Evolutionary conservation across 1,140 invertebrate species (phyloP).

Genomic region (Scaptomyza graminum): DNA sequence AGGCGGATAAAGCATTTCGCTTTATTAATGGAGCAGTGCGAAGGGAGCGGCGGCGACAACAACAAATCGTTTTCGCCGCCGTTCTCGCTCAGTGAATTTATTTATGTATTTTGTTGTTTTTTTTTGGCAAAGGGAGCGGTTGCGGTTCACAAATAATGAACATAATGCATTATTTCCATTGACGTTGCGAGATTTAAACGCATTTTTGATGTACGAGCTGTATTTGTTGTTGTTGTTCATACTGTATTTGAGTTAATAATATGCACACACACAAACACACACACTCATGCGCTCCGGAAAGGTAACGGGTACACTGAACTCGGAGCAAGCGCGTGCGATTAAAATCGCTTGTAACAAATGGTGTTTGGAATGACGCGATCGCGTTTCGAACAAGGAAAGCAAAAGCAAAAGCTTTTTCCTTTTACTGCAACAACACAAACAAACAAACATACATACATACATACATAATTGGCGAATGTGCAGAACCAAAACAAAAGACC

Average conservation of each 20-base stretch:
- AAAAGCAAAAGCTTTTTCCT: slow-evolving; percentile 49
- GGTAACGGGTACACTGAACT: slow-evolving; percentile 80
- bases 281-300: slow-evolving; percentile 30
- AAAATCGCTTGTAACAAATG: slow-evolving; percentile 43
- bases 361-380: slow-evolving; percentile 41
- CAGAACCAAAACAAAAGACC: slow-evolving; percentile 72
- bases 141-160: slow-evolving; percentile 29
- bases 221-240: slow-evolving; percentile 46
- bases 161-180: slow-evolving; percentile 74
- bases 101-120: slow-evolving; percentile 16
- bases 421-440: slow-evolving; percentile 11
- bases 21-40: slow-evolving; percentile 70
- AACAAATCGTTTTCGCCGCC: slow-evolving; percentile 66
- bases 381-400: slow-evolving; percentile 34
- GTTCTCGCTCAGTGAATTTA: slow-evolving; percentile 15
- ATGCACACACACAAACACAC: slow-evolving; percentile 2
- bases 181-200: slow-evolving; percentile 74
- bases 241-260: slow-evolving; percentile 8
- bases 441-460: neutral
- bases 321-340: slow-evolving; percentile 28
- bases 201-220: slow-evolving; percentile 76
- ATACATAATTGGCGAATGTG: slow-evolving; percentile 52
- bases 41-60: slow-evolving; percentile 41
- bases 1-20: slow-evolving; percentile 75
- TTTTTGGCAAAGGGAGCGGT: slow-evolving; percentile 75